Evolutionary conservation across 2,888 invertebrate genomes (phyloP).

Genomic region (Amphipyra berbera): DNA sequence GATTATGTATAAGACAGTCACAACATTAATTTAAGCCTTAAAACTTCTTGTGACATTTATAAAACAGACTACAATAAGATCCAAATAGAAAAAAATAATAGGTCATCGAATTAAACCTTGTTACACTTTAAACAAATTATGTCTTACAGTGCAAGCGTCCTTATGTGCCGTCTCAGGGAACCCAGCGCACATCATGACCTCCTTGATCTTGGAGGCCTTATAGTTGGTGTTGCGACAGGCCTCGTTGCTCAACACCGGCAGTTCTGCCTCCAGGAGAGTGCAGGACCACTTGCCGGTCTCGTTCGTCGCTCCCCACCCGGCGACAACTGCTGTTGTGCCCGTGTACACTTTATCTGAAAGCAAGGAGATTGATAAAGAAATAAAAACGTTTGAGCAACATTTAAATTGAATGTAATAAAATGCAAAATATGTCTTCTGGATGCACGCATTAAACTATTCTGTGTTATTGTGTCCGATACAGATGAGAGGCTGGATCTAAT

Average conservation of each 20-base stretch:
- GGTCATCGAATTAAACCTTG: too few relatives aligned
- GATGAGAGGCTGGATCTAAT: too few relatives aligned
- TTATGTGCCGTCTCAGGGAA: slow-evolving; percentile 93
- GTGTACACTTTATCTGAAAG: slow-evolving; percentile 91
- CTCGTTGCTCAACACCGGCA: slow-evolving; percentile 92
- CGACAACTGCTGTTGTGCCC: slow-evolving; percentile 92
- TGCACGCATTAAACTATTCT: too few relatives aligned
- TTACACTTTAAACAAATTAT: too few relatives aligned
- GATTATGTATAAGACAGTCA: too few relatives aligned
- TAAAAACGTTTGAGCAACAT: not conserved
- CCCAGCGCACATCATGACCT: slow-evolving; percentile 97
- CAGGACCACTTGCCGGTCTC: slow-evolving; percentile 96
- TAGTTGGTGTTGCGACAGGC: slow-evolving; percentile 94
- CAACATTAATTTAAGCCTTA: too few relatives aligned
- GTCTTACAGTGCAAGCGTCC: slow-evolving; percentile 94
- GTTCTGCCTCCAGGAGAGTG: slow-evolving; percentile 94
- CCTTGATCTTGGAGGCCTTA: slow-evolving; percentile 94
- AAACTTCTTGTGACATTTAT: too few relatives aligned
- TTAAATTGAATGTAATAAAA: too few relatives aligned
- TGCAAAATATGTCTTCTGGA: too few relatives aligned
- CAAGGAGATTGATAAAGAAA: not conserved
- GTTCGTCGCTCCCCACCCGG: slow-evolving; percentile 96
- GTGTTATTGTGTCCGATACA: too few relatives aligned
- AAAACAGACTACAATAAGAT: too few relatives aligned
- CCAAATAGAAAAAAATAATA: too few relatives aligned